Percentiles rank a stretch among this genome's conserved stretches.
These are phyloP conservation scores for Neomonachus schauinslandi DNA, from an alignment of 2,113 vertebrate genomes.

Conservation along the genomic window DNA sequence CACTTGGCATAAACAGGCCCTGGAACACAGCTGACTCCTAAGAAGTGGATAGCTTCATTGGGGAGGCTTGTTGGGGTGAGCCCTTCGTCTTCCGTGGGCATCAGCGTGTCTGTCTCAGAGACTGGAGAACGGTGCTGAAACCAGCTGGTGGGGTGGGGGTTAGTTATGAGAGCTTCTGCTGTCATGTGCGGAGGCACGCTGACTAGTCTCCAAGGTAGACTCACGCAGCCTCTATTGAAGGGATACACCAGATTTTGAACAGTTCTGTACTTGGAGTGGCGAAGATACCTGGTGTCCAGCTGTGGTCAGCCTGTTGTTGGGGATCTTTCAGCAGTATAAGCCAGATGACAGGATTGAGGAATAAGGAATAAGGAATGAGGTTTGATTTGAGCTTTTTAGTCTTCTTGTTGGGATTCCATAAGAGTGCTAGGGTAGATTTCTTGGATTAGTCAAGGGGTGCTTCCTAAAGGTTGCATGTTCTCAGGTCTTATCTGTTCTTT, in stretches of 20 bases:
- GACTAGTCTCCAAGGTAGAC: background rate
- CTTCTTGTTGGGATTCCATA: background rate
- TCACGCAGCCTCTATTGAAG: background rate
- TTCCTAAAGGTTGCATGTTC: background rate
- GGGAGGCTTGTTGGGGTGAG: background rate
- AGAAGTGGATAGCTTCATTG: background rate
- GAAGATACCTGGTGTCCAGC: background rate
- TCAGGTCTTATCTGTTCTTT: background rate
- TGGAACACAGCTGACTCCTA: background rate
- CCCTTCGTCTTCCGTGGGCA: accelerated
- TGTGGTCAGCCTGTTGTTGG: background rate
- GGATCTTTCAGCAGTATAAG: background rate
- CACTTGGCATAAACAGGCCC: background rate
- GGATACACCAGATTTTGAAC: background rate
- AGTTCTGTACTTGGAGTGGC: background rate
- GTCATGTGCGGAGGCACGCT: too few relatives aligned
- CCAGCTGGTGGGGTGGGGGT: background rate
- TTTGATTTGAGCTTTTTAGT: background rate
- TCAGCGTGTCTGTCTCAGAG: background rate
- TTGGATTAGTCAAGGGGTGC: background rate
- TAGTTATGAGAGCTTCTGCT: background rate
- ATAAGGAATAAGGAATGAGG: background rate
- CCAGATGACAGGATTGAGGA: background rate
- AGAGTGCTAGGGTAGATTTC: background rate
- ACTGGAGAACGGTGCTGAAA: too few relatives aligned